Evolutionary conservation across 1,140 invertebrate species (phyloP).

Genomic region (Lasaia peninsularis): DNA sequence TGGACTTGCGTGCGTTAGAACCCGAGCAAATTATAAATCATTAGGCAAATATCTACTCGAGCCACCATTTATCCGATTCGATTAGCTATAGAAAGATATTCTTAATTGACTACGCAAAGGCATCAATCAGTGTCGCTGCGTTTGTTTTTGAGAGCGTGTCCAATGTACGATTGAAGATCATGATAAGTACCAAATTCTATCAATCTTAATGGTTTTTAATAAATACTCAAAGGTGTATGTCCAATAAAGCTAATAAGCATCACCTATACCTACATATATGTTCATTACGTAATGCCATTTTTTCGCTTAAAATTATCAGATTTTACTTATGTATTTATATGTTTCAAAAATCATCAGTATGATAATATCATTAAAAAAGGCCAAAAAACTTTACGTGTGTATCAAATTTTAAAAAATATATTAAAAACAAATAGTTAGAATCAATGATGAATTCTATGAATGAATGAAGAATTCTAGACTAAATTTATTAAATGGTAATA

Average conservation of each 20-base stretch:
- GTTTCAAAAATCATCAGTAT: too few relatives aligned
- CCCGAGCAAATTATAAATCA: constrained; percentile 6
- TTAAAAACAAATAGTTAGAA: too few relatives aligned
- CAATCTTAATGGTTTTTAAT: constrained; percentile 38
- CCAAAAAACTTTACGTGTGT: too few relatives aligned
- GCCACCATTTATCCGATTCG: neutral
- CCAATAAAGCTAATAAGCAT: constrained; percentile 4
- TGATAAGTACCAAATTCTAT: constrained; percentile 39
- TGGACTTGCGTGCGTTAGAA: constrained; percentile 3
- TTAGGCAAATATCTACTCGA: constrained; percentile 4
- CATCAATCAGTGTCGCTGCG: constrained; percentile 30
- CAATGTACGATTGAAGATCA: constrained; percentile 40
- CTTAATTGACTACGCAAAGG: constrained; percentile 8
- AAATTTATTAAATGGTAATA: too few relatives aligned
- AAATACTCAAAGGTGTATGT: constrained; percentile 29
- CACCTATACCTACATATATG: too few relatives aligned
- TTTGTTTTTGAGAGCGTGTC: constrained; percentile 57
- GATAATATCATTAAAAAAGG: too few relatives aligned
- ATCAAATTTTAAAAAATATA: too few relatives aligned
- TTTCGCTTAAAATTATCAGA: too few relatives aligned
- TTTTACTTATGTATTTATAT: too few relatives aligned
- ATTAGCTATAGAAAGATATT: constrained; percentile 8
- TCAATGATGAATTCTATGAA: too few relatives aligned
- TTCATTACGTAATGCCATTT: neutral
- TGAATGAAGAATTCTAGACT: too few relatives aligned